Base-by-base conservation (phyloP, 2,113 vertebrate genomes). In the Sander lucioperca region DNA sequence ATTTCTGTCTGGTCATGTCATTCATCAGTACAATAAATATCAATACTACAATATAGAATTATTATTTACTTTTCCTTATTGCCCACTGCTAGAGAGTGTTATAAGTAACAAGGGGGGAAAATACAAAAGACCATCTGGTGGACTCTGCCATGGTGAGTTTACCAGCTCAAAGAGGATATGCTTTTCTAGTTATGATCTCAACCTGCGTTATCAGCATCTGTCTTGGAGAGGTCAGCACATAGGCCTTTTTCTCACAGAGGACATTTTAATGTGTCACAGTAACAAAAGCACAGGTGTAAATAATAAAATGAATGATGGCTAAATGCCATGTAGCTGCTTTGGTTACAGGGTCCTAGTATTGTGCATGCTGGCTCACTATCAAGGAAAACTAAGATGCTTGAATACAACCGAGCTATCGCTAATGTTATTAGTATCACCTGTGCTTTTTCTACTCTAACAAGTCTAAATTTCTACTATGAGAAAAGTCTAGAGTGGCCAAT, bases 141-240 rank as follows among this genome's bases (percentile, higher is more conserved):
- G n/a, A 63, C 16, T 30, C 11, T 61, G 21, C n/a, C 18, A 15
- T 14, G 6, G 15, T 36, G 48, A 45, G 16, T 30, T 14, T 5
- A 43, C 12, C 13, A 16, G 30, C 45, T 79, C 77, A 79, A 45
- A 71, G 66, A 54, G 57, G 43, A 61, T 6, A 43, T 15, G 21
- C 5, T 3, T 36, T n/a, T 39, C 33, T 15, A 33, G 63, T 30
- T 59, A 19, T 30, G 23, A 56, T 33, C 43, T 61, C 19, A 48
- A 18, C 53, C 51, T 69, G 43, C 23, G 0, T 27, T 11, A n/a
- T 57, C 39, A 36, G 43, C 21, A n/a, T 67, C 21, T 33, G 39
- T 45, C 30, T 45, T n/a, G 3, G 2, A 18, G 50, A 63, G 58
- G 12, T 71, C 18, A 23, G 57, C 45, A 57, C 23, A 12, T 7